A percentile compares a stretch with the other conserved stretches of the same genome.
phyloP scores from a whole-genome alignment of 64 coral and sea anemone genomes.

The Actinia tenebrosa region DNA sequence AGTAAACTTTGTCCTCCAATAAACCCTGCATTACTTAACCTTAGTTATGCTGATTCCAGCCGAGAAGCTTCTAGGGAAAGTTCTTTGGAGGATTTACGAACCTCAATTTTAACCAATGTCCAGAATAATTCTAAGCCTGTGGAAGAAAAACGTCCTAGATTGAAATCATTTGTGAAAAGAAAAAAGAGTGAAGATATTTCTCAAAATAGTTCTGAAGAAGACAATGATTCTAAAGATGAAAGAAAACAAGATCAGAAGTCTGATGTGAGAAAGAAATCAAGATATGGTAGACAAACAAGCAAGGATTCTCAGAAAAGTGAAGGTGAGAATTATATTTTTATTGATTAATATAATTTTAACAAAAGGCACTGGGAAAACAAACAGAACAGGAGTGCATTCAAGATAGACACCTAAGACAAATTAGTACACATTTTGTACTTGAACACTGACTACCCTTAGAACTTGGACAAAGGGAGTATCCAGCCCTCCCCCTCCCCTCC shows the following conservation, averaged over 20 bases:
- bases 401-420: no score
- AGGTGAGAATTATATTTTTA: background rate
- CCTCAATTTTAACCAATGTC: background rate
- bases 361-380: no score
- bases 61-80: background rate
- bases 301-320: background rate
- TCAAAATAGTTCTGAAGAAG: background rate
- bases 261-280: background rate
- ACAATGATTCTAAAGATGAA: background rate
- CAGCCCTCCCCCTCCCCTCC: no score
- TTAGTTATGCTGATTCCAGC: background rate
- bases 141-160: background rate
- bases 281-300: background rate
- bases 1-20: background rate
- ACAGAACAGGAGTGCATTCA: no score
- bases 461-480: no score
- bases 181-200: background rate
- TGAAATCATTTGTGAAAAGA: background rate
- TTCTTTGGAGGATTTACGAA: background rate
- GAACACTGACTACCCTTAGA: no score
- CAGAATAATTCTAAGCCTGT: background rate
- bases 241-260: background rate
- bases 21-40: background rate
- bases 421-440: no score
- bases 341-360: no score